phyloP scores from a whole-genome alignment of 2,113 vertebrate genomes.

The Hyla sarda region DNA sequence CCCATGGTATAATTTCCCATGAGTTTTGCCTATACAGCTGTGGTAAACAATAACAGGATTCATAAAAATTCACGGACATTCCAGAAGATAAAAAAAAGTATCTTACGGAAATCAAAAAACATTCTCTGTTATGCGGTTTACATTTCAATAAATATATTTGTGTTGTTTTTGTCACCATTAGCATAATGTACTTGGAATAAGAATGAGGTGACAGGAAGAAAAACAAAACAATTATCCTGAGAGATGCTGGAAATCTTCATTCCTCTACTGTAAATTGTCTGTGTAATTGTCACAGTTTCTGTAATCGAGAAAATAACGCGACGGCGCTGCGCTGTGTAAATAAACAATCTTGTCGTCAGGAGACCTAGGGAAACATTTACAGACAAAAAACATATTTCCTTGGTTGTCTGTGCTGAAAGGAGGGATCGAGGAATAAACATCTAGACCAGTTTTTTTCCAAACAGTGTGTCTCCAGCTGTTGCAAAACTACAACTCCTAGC shows the following conservation, averaged over 20 bases:
- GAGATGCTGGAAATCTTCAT: neutral
- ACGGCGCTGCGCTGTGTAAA: too few species aligned
- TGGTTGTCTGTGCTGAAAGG: neutral
- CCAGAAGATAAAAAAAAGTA: too few species aligned
- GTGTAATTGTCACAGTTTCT: constrained; percentile 6
- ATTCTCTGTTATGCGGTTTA: neutral
- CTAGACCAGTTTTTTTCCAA: neutral
- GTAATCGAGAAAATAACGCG: neutral
- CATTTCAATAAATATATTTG: constrained; percentile 5
- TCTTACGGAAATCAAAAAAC: too few species aligned
- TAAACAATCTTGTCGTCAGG: constrained; percentile 14
- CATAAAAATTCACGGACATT: too few species aligned
- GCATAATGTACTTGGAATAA: neutral
- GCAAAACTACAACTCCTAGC: too few species aligned
- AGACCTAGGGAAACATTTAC: neutral
- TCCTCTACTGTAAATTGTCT: constrained; percentile 7
- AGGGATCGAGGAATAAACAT: too few species aligned
- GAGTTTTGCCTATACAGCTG: too few species aligned
- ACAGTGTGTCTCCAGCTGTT: neutral
- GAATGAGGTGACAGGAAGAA: constrained; percentile 2
- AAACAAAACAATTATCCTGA: constrained; percentile 21
- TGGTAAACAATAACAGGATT: too few species aligned
- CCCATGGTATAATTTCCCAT: too few species aligned
- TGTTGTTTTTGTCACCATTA: neutral
- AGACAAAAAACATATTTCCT: neutral